A percentile compares a stretch with the other conserved stretches of the same genome.
phyloP scores from a whole-genome alignment of 2,113 vertebrate genomes.

The Acanthochromis polyacanthus region DNA sequence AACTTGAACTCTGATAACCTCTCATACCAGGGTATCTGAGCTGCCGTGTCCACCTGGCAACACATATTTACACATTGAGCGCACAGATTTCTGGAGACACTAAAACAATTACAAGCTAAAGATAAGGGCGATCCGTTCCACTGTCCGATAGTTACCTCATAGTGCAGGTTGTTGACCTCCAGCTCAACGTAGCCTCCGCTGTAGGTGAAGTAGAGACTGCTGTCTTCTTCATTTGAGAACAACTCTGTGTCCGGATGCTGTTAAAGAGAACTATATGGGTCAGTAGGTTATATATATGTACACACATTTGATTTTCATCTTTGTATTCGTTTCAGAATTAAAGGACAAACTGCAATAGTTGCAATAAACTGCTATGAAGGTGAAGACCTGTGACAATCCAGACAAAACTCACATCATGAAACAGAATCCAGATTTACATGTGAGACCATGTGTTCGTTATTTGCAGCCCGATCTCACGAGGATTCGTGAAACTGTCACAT shows the following conservation, averaged over 20 bases:
- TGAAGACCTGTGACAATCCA: neutral
- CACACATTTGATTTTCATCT: neutral
- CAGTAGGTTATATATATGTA: neutral
- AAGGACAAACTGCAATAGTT: neutral
- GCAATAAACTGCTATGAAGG: neutral
- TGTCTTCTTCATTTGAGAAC: slow-evolving; percentile 93
- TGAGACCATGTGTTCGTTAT: no score
- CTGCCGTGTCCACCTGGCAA: slow-evolving; percentile 88
- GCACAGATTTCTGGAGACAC: neutral
- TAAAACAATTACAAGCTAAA: neutral
- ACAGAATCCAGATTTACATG: no score
- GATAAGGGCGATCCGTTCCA: neutral
- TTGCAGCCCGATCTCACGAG: no score
- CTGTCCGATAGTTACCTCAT: slow-evolving; percentile 85
- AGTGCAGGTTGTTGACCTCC: slow-evolving; percentile 91
- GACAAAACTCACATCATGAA: no score
- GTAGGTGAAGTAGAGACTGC: slow-evolving; percentile 96
- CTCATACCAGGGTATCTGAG: slow-evolving; percentile 96
- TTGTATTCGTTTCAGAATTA: neutral
- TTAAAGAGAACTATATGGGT: neutral
- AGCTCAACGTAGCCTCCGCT: slow-evolving; percentile 90
- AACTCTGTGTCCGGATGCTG: slow-evolving; percentile 82
- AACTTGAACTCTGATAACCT: slow-evolving; percentile 90
- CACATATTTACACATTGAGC: slow-evolving; percentile 9
- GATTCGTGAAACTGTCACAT: no score